Evolutionary conservation across 2,113 vertebrate species (phyloP).

Genomic region (Eubucco bourcierii): DNA sequence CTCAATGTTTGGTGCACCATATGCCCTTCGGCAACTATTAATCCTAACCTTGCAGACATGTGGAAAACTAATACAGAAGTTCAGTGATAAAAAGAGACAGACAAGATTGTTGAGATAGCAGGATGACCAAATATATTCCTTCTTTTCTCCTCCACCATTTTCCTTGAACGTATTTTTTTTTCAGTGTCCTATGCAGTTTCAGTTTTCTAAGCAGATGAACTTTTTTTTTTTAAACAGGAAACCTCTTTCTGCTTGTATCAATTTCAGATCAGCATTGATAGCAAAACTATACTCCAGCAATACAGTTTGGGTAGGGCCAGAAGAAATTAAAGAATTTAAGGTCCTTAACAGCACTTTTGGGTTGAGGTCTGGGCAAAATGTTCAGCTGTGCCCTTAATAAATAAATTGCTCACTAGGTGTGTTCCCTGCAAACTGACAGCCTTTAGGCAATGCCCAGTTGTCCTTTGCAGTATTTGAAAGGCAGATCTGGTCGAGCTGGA

Average conservation of each 20-base stretch:
- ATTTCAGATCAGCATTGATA: background rate
- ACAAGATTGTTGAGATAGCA: constrained; percentile 28
- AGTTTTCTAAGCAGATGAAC: background rate
- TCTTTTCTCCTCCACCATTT: background rate
- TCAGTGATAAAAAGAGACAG: constrained; percentile 28
- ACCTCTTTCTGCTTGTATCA: background rate
- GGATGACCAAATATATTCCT: constrained; percentile 1
- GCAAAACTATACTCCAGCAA: background rate
- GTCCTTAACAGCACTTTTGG: background rate
- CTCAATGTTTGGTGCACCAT: background rate
- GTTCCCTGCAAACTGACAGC: constrained; percentile 28
- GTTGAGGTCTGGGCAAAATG: constrained; percentile 9
- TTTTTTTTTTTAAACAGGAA: constrained; percentile 20
- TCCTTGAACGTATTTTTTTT: constrained; percentile 12
- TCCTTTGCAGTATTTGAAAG: constrained; percentile 29
- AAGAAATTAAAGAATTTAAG: background rate
- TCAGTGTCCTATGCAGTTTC: background rate
- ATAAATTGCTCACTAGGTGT: constrained; percentile 21
- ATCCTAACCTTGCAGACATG: background rate
- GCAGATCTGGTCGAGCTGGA: background rate
- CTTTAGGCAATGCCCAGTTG: constrained; percentile 21
- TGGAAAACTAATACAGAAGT: constrained; percentile 17
- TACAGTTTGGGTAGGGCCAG: background rate
- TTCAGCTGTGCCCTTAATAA: constrained; percentile 29
- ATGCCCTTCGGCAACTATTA: background rate